Evolutionary conservation across 2,797 vertebrate genomes (phyloP).

Genomic region (Taeniopygia guttata): DNA sequence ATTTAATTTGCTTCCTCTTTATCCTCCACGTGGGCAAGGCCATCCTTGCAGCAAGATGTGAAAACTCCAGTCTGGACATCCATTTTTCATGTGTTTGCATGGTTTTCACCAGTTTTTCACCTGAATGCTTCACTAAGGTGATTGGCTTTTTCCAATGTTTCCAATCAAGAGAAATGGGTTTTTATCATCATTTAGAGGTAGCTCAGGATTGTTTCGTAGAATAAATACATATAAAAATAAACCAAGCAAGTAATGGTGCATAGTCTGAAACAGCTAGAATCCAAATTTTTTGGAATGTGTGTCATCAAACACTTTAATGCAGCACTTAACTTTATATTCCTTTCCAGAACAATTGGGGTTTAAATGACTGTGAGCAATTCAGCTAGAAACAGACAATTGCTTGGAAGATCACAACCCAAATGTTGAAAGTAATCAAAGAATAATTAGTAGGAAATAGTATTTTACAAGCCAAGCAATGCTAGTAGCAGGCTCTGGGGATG

Average conservation of each 20-base stretch:
- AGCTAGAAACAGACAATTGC: background rate
- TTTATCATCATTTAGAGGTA: background rate
- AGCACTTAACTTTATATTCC: background rate
- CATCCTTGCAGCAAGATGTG: background rate
- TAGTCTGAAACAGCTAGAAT: background rate
- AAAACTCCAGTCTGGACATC: background rate
- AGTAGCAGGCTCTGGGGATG: background rate
- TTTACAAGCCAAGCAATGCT: background rate
- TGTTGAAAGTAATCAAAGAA: background rate
- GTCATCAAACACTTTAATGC: background rate
- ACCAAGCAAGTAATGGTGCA: background rate
- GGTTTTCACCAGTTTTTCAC: background rate
- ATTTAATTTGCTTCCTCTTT: background rate
- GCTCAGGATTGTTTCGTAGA: background rate
- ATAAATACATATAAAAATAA: background rate
- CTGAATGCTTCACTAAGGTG: background rate
- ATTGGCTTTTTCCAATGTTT: fast-evolving
- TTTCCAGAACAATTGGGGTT: background rate
- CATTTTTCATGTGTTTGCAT: background rate
- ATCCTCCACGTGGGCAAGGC: background rate
- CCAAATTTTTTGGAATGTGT: background rate
- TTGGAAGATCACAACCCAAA: background rate
- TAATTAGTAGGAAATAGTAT: background rate
- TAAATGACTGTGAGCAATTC: background rate
- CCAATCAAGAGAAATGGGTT: background rate